Evolutionary conservation across 2,113 vertebrate genomes (phyloP).

Genomic region (Gallinago jamesoni): DNA sequence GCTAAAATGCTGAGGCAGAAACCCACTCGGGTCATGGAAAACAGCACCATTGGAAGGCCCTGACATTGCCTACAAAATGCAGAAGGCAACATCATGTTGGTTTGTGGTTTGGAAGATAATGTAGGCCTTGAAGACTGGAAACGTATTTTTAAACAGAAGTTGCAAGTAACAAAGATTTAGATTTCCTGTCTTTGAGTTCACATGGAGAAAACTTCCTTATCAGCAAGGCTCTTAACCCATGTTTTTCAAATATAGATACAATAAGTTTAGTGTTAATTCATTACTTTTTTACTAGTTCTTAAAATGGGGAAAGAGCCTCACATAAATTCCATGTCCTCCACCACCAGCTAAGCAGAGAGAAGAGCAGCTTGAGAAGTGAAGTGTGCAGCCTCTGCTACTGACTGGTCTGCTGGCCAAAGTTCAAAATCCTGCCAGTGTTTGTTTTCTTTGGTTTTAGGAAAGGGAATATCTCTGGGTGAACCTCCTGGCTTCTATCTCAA

Average conservation of each 20-base stretch:
- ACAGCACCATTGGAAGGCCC: neutral
- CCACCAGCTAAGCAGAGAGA: neutral
- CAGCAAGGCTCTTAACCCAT: neutral
- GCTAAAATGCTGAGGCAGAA: neutral
- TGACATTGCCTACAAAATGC: neutral
- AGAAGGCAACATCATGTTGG: neutral
- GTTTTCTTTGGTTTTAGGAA: neutral
- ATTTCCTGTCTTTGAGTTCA: neutral
- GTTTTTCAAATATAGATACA: neutral
- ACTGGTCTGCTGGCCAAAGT: neutral
- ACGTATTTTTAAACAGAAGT: neutral
- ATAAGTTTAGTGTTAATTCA: neutral
- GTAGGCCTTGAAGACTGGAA: neutral
- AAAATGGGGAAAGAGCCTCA: neutral
- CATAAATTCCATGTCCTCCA: neutral
- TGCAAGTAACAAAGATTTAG: neutral
- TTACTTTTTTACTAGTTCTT: neutral
- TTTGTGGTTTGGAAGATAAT: constrained; percentile 27
- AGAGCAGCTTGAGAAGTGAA: neutral
- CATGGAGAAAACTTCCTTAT: neutral
- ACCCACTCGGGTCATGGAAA: neutral
- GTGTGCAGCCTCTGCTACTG: neutral
- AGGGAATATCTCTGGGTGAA: neutral
- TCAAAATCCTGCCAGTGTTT: neutral
- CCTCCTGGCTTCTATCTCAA: neutral